A percentile compares a stretch with the other conserved stretches of the same genome.
Conservation (phyloP, 2,113 vertebrate genomes). For the Suricata suricatta region DNA sequence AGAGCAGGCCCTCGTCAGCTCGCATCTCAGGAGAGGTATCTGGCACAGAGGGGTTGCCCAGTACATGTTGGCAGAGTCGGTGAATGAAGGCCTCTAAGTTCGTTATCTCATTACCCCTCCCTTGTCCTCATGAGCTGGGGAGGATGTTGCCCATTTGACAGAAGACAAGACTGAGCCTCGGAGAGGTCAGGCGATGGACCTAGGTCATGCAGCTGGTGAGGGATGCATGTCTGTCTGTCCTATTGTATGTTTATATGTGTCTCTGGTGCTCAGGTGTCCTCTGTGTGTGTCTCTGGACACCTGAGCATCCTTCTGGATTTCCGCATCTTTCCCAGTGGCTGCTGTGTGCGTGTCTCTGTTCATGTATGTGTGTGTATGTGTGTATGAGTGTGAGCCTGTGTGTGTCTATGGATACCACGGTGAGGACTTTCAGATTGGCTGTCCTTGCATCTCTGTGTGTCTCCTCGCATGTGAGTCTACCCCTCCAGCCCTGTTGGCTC, state of each 20-base stretch:
- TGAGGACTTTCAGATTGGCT: not conserved
- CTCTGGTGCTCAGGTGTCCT: not conserved
- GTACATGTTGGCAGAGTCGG: fast-evolving
- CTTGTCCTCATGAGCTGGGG: not conserved
- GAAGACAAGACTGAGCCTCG: not conserved
- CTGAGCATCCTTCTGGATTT: not conserved
- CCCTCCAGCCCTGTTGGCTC: not conserved
- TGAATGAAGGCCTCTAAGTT: not conserved
- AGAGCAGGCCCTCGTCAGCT: not conserved
- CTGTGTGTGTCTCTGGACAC: not conserved
- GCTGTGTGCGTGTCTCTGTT: not conserved
- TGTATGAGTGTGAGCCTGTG: not conserved
- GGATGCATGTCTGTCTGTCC: not conserved
- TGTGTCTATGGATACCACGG: too few species aligned
- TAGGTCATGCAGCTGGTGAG: not conserved
- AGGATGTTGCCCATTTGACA: not conserved
- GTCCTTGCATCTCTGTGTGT: not conserved
- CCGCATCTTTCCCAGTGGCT: not conserved
- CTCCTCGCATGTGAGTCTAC: not conserved
- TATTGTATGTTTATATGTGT: not conserved
- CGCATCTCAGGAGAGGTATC: not conserved
- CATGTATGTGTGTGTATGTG: not conserved
- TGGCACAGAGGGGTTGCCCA: not conserved
- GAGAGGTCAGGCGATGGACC: not conserved
- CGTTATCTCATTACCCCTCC: too few species aligned